Conservation (phyloP, 2,888 invertebrate species). For the Megamerina dolium region DNA sequence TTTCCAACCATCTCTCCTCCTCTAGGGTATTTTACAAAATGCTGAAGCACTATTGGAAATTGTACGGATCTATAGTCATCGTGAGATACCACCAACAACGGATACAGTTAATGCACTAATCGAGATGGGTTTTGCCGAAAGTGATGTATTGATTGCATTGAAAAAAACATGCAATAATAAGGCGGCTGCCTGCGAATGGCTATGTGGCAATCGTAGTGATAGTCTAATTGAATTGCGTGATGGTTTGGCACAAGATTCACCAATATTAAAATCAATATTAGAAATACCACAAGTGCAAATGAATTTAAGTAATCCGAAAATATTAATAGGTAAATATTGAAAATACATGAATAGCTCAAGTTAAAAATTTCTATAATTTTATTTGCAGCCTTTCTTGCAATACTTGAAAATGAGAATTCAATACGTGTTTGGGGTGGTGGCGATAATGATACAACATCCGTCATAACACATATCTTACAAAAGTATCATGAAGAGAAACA, state of each 20-base stretch:
- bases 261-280: slow-evolving; percentile 60
- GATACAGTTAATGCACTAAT: slow-evolving; percentile 38
- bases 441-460: slow-evolving; percentile 62
- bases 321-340: slow-evolving; percentile 53
- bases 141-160: slow-evolving; percentile 55
- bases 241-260: slow-evolving; percentile 57
- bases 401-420: slow-evolving; percentile 60
- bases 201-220: slow-evolving; percentile 56
- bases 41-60: slow-evolving; percentile 46
- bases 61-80: slow-evolving; percentile 46
- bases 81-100: slow-evolving; percentile 40
- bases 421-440: slow-evolving; percentile 60
- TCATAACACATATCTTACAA: slow-evolving; percentile 61
- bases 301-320: slow-evolving; percentile 60
- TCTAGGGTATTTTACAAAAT: slow-evolving; percentile 38
- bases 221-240: slow-evolving; percentile 55
- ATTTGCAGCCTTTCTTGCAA: slow-evolving; percentile 58
- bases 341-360: not conserved
- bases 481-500: slow-evolving; percentile 61
- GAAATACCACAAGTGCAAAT: slow-evolving; percentile 60
- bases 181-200: slow-evolving; percentile 60
- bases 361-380: slow-evolving; percentile 11
- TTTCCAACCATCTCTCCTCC: not conserved
- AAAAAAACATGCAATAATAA: slow-evolving; percentile 60
- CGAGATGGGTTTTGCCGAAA: slow-evolving; percentile 60